Evolutionary conservation across 2,797 vertebrate species (phyloP).

Genomic region (Tinamus major): DNA sequence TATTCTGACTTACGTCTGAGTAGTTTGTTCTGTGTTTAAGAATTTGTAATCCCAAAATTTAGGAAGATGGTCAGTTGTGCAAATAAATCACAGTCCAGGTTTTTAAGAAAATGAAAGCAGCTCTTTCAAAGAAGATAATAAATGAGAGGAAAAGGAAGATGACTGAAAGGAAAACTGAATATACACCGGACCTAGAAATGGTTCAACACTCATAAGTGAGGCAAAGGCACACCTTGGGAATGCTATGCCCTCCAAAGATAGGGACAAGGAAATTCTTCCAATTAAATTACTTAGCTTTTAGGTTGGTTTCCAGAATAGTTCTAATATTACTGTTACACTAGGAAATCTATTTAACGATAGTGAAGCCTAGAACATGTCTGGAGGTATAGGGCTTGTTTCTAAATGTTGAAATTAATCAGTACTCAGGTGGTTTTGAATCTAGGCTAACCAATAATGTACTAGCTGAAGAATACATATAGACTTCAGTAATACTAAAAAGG

Average conservation of each 20-base stretch:
- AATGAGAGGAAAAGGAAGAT: not conserved
- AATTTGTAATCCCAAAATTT: not conserved
- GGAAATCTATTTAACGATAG: not conserved
- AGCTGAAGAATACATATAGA: not conserved
- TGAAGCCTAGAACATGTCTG: not conserved
- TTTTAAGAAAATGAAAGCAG: not conserved
- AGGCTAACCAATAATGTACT: not conserved
- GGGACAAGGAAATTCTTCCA: not conserved
- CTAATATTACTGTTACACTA: not conserved
- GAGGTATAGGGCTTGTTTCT: not conserved
- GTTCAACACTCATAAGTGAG: not conserved
- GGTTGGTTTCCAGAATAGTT: not conserved
- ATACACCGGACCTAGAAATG: not conserved
- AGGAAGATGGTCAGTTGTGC: not conserved
- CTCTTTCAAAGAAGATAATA: not conserved
- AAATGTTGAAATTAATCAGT: not conserved
- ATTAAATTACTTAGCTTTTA: not conserved
- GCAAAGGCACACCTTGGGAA: not conserved
- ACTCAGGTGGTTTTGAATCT: not conserved
- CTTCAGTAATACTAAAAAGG: not conserved
- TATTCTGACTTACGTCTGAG: not conserved
- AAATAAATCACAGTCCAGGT: not conserved
- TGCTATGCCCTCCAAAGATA: not conserved
- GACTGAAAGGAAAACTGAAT: not conserved
- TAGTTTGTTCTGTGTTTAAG: not conserved